These are phyloP conservation scores for Apodemus sylvaticus DNA, from an alignment of 2,113 vertebrate genomes.

Conservation along the genomic window DNA sequence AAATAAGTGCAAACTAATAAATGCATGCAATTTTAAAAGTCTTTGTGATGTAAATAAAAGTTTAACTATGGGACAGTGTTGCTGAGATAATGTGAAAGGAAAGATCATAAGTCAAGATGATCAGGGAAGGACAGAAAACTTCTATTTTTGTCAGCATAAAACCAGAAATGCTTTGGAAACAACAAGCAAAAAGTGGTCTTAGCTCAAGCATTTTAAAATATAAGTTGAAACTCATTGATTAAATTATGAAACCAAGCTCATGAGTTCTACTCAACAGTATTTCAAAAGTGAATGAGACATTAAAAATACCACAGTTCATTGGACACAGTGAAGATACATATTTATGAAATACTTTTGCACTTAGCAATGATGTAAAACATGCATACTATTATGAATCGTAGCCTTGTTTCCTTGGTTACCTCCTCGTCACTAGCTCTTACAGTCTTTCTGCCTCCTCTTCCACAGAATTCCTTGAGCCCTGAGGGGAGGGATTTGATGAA, in stretches of 20 bases:
- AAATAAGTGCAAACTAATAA: not conserved
- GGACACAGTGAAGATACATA: not conserved
- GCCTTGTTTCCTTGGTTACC: not conserved
- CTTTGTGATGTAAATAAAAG: not conserved
- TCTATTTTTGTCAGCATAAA: not conserved
- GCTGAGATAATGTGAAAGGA: not conserved
- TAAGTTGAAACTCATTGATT: not conserved
- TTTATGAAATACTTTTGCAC: not conserved
- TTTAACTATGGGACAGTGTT: not conserved
- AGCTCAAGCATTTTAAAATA: not conserved
- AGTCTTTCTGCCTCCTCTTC: not conserved
- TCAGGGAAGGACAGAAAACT: not conserved
- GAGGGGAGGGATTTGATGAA: not conserved
- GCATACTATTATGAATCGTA: not conserved
- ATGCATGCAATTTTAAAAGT: not conserved
- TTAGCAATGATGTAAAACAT: conserved; percentile 11
- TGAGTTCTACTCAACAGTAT: not conserved
- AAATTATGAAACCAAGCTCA: not conserved
- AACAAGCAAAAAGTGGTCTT: not conserved
- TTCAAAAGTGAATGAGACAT: not conserved
- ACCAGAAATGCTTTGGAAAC: not conserved
- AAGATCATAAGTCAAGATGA: not conserved
- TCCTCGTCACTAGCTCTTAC: not conserved
- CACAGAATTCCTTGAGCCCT: not conserved
- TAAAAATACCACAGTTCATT: not conserved